phyloP scores from a whole-genome alignment of 2,113 vertebrate genomes.

The Athene noctua region DNA sequence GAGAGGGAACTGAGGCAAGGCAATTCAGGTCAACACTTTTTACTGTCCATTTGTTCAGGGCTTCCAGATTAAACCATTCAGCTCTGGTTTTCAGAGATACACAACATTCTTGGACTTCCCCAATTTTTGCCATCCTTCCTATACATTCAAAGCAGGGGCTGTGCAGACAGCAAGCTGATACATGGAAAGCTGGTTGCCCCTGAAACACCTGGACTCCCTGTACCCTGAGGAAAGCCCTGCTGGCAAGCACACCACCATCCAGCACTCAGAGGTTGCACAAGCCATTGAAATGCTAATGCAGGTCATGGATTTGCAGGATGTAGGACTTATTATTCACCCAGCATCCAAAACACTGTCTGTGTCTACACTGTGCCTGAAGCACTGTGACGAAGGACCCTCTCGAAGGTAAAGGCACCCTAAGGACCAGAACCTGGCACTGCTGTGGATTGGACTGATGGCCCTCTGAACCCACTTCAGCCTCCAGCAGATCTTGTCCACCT shows the following conservation, averaged over 20 bases:
- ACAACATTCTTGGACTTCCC: background rate
- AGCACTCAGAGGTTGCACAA: background rate
- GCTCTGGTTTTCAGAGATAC: background rate
- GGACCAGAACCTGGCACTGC: background rate
- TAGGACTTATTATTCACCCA: background rate
- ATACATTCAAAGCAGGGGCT: background rate
- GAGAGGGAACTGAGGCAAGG: background rate
- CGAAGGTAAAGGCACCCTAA: background rate
- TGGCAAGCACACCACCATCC: background rate
- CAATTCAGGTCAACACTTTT: background rate
- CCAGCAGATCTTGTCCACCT: rapidly evolving
- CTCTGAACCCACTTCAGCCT: background rate
- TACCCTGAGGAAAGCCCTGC: background rate
- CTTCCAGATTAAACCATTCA: background rate
- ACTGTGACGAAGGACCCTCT: background rate
- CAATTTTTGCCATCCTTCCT: background rate
- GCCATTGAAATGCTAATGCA: rapidly evolving
- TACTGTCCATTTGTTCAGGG: background rate
- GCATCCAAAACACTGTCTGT: background rate
- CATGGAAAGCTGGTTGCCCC: rapidly evolving
- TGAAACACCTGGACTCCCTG: background rate
- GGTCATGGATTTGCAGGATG: background rate
- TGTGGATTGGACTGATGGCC: background rate
- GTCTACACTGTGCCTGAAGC: background rate
- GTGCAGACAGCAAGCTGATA: background rate